Conservation (phyloP, 2,888 invertebrate species). For the Crematogaster levior region DNA sequence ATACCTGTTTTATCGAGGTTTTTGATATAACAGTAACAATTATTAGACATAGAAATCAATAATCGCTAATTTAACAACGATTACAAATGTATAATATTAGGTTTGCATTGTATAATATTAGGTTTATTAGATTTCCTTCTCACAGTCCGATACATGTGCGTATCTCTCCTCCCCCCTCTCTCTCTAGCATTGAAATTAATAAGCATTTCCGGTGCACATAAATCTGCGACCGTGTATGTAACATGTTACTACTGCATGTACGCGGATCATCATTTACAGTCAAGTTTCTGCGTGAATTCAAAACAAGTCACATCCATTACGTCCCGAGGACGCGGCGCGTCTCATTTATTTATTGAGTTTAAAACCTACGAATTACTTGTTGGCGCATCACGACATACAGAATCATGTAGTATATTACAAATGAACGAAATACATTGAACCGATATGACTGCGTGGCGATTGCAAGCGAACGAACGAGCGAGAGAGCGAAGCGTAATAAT, state of each 20-base stretch:
- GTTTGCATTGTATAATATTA: background rate
- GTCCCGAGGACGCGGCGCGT: slow-evolving; percentile 7
- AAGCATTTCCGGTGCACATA: slow-evolving; percentile 30
- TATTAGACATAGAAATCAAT: slow-evolving; percentile 48
- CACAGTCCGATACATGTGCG: background rate
- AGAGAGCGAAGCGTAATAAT: slow-evolving; percentile 27
- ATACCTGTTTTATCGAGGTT: slow-evolving; percentile 42
- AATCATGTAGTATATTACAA: background rate
- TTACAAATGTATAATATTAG: slow-evolving; percentile 4
- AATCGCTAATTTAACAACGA: slow-evolving; percentile 6
- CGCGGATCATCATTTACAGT: slow-evolving; percentile 37
- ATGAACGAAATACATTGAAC: slow-evolving; percentile 37
- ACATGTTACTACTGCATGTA: slow-evolving; percentile 2
- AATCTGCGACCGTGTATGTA: slow-evolving; percentile 3
- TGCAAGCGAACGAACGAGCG: slow-evolving; percentile 3
- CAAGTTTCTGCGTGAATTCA: slow-evolving; percentile 44
- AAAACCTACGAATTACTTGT: slow-evolving; percentile 47
- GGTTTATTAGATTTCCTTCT: background rate
- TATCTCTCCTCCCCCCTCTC: background rate
- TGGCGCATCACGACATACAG: background rate
- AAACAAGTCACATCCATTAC: slow-evolving; percentile 47
- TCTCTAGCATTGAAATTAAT: slow-evolving; percentile 21
- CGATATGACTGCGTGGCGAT: slow-evolving; percentile 24
- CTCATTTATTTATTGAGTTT: slow-evolving; percentile 52
- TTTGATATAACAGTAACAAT: slow-evolving; percentile 38